Conservation (phyloP, 2,113 vertebrate species). For the Nasalis larvatus region DNA sequence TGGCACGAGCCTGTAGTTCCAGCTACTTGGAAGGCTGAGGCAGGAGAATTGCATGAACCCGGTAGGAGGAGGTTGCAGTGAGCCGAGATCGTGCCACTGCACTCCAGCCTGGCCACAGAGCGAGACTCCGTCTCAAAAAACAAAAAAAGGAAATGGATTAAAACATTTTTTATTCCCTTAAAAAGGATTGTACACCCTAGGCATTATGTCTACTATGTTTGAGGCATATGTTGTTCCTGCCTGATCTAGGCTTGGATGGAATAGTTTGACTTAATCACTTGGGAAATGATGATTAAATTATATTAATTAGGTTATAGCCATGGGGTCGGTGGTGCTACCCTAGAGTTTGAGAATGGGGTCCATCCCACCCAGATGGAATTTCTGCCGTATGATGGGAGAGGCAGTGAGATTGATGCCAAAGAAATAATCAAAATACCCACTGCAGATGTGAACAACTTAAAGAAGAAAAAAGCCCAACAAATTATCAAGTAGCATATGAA, state of each 20-base stretch:
- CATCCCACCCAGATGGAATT: background rate
- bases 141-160: background rate
- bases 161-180: background rate
- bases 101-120: background rate
- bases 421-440: conserved; percentile 25
- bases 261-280: background rate
- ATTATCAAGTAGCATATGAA: conserved; percentile 44
- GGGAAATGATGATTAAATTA: background rate
- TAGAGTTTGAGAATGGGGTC: background rate
- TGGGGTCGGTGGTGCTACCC: background rate
- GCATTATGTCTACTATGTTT: background rate
- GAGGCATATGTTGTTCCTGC: background rate
- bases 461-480: background rate
- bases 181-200: background rate
- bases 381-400: background rate
- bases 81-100: background rate
- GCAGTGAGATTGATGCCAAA: background rate
- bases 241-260: background rate
- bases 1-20: no score
- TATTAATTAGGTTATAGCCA: background rate
- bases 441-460: conserved; percentile 46
- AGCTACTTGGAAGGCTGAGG: no score
- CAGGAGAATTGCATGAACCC: no score
- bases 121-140: no score
- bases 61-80: no score